These are phyloP conservation scores for Caenorhabditis latens DNA, from an alignment of 1,140 invertebrate genomes.

Conservation along the genomic window DNA sequence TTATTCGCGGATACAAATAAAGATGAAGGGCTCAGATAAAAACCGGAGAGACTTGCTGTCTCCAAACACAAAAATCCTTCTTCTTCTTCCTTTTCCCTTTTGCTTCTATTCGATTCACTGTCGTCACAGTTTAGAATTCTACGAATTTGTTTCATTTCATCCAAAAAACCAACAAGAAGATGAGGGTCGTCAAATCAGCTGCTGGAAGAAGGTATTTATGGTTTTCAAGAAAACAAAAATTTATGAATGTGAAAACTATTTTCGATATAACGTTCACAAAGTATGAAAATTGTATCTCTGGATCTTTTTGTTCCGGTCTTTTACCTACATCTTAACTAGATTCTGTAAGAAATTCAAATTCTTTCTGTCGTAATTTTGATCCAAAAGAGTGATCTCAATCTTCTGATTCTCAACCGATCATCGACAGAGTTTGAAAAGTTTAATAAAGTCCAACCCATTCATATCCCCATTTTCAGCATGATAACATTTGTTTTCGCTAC, in stretches of 20 bases:
- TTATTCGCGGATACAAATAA: slow-evolving; percentile 18
- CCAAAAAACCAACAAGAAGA: background rate
- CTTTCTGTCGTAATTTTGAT: no score
- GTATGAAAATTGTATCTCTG: no score
- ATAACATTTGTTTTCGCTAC: slow-evolving; percentile 38
- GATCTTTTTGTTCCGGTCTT: no score
- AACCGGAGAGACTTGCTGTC: background rate
- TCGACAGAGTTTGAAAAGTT: background rate
- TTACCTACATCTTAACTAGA: no score
- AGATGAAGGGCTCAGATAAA: slow-evolving; percentile 46
- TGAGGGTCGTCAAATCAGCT: slow-evolving; percentile 17
- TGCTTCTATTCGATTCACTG: background rate
- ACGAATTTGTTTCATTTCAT: background rate
- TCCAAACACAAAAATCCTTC: no score
- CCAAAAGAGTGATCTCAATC: no score
- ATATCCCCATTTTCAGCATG: slow-evolving; percentile 21
- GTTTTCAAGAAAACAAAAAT: background rate
- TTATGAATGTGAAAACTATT: background rate
- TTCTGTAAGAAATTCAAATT: no score
- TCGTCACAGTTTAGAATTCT: background rate
- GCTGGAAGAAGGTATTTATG: slow-evolving; percentile 38
- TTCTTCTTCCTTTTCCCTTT: no score
- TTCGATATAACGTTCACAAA: no score
- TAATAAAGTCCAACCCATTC: background rate
- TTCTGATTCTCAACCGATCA: no score